Evolutionary conservation across 2,113 vertebrate species (phyloP), one percentile per base, ranked within the genome.

Genomic region (Hippocampus guttulatus): DNA sequence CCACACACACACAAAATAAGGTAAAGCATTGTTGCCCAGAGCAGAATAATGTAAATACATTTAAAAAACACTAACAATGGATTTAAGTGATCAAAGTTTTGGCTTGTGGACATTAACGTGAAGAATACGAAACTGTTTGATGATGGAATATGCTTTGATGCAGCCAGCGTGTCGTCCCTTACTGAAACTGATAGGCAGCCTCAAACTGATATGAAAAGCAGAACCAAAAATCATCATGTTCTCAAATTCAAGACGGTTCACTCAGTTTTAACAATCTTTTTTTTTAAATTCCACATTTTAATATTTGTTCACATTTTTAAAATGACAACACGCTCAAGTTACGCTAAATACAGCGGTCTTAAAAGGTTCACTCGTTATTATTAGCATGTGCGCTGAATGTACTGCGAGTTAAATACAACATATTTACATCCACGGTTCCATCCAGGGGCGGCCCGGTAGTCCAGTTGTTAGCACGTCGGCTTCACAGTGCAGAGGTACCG

Each of bases 111-210:
- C 45, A 15, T 4, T 16, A 16, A 51, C 47, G 47, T 20, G 18
- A 51, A 1, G 49, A 51, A 51, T 6, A 21, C 5, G 18, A 51
- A 51, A 51, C 49, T 7, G 18, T 51, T 51, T 51, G 18, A 51
- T 0, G 21, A 23, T 25, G n/a, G n/a, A 23, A 12, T 55, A 23
- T 10, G 54, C 8, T 23, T 55, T 78, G 58, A 25, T 27, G 21
- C 68, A n/a, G 52, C 33, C 33, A 38, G 33, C 63, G 4, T 38
- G 23, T 64, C 47, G n/a, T 68, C 83, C 40, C 52, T 83, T 82
- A 41, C 45, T 76, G 84, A 9, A n/a, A 43, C 33, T 3, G 43
- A 27, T 9, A 9, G 2, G 23, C 8, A 57, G n/a, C n/a, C 10
- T 1, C 55, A 57, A 57, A 57, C 8, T 54, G 54, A 55, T 1